A percentile compares a stretch with the other conserved stretches of the same genome.
Evolutionary conservation across 92 coral and sea anemone species (phyloP).

Genomic region (Zoanthus sociatus): DNA sequence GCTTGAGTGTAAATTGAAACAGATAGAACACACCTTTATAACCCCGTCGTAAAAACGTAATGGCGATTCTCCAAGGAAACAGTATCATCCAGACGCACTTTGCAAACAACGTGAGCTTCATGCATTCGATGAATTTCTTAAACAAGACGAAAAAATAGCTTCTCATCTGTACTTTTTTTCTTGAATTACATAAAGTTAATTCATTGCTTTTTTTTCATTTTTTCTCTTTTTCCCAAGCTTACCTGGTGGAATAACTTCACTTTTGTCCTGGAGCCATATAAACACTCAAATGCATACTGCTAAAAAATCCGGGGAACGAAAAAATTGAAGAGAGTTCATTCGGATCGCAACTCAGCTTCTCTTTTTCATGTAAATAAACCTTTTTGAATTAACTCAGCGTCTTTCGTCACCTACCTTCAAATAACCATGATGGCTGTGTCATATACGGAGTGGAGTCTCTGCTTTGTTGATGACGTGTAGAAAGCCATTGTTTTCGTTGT

Average conservation of each 20-base stretch:
- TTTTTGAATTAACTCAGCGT: too few relatives aligned
- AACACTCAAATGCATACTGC: too few relatives aligned
- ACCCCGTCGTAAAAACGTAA: neutral
- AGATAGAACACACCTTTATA: conserved; percentile 1
- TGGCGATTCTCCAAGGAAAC: conserved; percentile 10
- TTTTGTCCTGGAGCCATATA: too few relatives aligned
- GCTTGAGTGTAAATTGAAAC: neutral
- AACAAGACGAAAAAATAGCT: neutral
- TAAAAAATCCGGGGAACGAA: too few relatives aligned
- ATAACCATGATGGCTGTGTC: neutral
- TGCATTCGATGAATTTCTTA: neutral
- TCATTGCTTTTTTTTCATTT: too few relatives aligned
- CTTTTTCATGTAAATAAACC: too few relatives aligned
- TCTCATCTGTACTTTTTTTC: neutral
- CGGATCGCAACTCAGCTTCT: too few relatives aligned
- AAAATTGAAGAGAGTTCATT: too few relatives aligned
- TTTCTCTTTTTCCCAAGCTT: too few relatives aligned
- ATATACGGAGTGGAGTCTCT: neutral
- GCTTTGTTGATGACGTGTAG: neutral
- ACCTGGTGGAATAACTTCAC: too few relatives aligned
- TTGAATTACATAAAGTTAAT: too few relatives aligned
- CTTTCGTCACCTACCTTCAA: neutral
- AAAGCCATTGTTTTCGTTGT: neutral
- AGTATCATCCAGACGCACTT: neutral
- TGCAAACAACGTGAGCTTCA: neutral